Conservation (phyloP, 2,888 invertebrate species). For the Dynastes hyllus region DNA sequence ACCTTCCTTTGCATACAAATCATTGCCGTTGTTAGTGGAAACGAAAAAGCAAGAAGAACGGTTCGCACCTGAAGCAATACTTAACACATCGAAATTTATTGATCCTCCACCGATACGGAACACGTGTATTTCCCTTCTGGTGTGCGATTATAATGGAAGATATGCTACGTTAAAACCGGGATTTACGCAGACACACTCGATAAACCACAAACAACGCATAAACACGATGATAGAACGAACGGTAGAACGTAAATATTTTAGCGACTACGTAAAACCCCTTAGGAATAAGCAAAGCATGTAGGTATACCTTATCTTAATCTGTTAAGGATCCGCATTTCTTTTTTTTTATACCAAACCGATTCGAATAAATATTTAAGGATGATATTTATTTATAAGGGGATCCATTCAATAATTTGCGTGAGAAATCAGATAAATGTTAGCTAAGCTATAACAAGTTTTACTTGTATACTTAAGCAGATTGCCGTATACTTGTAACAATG, state of each 20-base stretch:
- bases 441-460: too few relatives aligned
- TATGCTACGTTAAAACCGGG: conserved; percentile 23
- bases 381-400: conserved; percentile 6
- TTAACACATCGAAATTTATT: conserved; percentile 38
- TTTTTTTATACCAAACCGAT: neutral
- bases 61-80: conserved; percentile 13
- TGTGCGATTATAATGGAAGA: conserved; percentile 35
- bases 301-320: neutral
- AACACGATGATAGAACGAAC: conserved; percentile 10
- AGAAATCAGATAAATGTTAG: neutral
- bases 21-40: conserved; percentile 5
- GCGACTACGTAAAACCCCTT: neutral
- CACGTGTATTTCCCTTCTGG: conserved; percentile 35
- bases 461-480: too few relatives aligned
- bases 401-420: conserved; percentile 1
- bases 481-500: too few relatives aligned
- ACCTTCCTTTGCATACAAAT: neutral
- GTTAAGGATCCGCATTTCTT: neutral
- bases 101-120: conserved; percentile 30
- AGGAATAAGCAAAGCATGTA: neutral
- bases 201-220: conserved; percentile 36
- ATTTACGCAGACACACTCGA: conserved; percentile 40
- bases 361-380: conserved; percentile 2
- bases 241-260: conserved; percentile 31
- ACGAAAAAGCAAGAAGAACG: conserved; percentile 6